Percentiles rank a stretch among this genome's conserved stretches.
phyloP scores from a whole-genome alignment of 1,140 invertebrate genomes.

The Antheraea pernyi region DNA sequence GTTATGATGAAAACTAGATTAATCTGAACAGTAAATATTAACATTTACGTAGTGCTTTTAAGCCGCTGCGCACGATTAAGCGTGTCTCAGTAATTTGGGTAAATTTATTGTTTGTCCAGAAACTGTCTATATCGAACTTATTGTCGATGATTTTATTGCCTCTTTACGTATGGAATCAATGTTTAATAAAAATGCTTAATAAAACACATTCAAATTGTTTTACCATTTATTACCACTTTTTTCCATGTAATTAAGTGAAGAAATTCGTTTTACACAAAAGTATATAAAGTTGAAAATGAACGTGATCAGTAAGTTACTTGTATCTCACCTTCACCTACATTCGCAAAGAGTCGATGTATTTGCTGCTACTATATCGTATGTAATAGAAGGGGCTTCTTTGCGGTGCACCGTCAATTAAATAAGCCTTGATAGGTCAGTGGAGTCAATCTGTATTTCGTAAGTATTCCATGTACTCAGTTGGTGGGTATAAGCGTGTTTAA shows the following conservation, averaged over 20 bases:
- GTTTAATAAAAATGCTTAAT: not conserved
- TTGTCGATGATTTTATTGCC: not conserved
- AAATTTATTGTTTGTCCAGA: not conserved
- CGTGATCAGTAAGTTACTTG: not conserved
- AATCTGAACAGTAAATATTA: not conserved
- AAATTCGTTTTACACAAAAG: too few relatives aligned
- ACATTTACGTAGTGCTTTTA: not conserved
- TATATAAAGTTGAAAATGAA: not conserved
- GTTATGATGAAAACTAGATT: not conserved
- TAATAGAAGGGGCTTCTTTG: conserved; percentile 16
- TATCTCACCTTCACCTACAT: conserved; percentile 8
- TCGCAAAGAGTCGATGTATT: conserved; percentile 8
- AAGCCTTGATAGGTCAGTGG: conserved; percentile 13
- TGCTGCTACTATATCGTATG: conserved; percentile 10
- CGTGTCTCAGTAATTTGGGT: not conserved
- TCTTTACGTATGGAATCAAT: not conserved
- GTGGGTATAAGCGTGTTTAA: not conserved
- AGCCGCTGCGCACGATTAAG: not conserved
- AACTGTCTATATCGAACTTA: not conserved
- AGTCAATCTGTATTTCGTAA: conserved; percentile 1
- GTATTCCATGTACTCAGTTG: not conserved
- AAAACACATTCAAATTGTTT: too few relatives aligned
- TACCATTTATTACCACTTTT: too few relatives aligned
- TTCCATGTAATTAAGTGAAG: too few relatives aligned
- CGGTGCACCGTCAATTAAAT: conserved; percentile 19